phyloP scores from a whole-genome alignment of 2,113 vertebrate genomes.

The Machaerirhynchus nigripectus region DNA sequence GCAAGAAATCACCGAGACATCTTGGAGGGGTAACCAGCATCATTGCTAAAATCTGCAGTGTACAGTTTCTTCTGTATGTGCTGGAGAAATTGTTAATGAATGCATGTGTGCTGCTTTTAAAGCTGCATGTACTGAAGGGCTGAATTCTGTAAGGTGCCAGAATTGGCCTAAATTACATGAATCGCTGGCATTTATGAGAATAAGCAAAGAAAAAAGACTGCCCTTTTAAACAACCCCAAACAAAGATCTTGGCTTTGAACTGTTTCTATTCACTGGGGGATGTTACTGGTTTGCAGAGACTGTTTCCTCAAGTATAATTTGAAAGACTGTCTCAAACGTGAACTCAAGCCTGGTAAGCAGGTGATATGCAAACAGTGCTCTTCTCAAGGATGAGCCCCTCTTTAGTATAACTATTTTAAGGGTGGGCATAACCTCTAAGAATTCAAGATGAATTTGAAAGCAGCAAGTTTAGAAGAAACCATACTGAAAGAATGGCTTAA shows the following conservation, averaged over 20 bases:
- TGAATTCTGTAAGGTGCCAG: neutral
- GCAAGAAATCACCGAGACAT: neutral
- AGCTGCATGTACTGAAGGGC: neutral
- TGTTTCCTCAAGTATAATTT: neutral
- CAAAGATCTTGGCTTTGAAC: neutral
- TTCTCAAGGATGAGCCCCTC: neutral
- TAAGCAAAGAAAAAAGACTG: neutral
- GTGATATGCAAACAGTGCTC: neutral
- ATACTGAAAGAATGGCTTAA: neutral
- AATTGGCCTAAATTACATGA: neutral
- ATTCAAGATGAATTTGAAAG: neutral
- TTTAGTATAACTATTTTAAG: neutral
- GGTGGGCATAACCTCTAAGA: neutral
- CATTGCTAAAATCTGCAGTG: neutral
- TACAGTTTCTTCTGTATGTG: neutral
- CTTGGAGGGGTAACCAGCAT: neutral
- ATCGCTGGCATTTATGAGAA: neutral
- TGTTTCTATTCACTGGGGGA: neutral
- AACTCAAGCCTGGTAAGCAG: neutral
- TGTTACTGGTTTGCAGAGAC: neutral
- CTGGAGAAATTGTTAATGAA: neutral
- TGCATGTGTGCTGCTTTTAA: neutral
- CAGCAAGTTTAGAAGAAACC: neutral
- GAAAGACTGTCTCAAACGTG: neutral
- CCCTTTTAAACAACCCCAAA: neutral